Percentiles rank a stretch among this genome's conserved stretches.
phyloP scores from a whole-genome alignment of 2,113 vertebrate species.

The Capra hircus region DNA sequence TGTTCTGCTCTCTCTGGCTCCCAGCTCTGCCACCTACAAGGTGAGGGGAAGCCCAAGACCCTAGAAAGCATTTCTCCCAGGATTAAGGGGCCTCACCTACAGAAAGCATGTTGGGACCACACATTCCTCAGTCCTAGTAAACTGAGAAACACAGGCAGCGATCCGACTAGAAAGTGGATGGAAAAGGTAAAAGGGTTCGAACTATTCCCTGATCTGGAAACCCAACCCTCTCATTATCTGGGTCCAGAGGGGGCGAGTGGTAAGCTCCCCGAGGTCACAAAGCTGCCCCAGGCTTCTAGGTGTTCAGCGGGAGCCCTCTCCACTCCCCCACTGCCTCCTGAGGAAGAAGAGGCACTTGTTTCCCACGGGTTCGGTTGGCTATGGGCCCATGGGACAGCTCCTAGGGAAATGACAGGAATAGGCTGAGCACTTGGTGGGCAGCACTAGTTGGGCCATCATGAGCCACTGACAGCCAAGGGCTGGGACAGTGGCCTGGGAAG shows the following conservation, averaged over 20 bases:
- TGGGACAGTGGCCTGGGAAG: background rate
- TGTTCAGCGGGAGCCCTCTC: background rate
- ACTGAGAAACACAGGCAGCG: background rate
- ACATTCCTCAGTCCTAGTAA: background rate
- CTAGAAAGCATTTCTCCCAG: background rate
- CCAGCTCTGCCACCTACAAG: background rate
- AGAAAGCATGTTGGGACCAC: background rate
- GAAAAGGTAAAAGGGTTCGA: background rate
- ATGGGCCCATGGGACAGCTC: background rate
- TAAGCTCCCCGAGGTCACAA: background rate
- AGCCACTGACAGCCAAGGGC: background rate
- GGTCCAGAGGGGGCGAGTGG: background rate
- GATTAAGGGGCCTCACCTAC: background rate
- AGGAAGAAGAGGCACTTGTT: background rate
- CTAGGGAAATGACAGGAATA: background rate
- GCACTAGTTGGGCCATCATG: background rate
- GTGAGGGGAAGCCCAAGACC: background rate
- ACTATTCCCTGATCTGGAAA: background rate
- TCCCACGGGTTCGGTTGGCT: background rate
- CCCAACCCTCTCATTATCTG: background rate
- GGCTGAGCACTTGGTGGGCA: background rate
- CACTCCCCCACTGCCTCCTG: background rate
- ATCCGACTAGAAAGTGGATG: background rate
- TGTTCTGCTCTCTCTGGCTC: conserved; percentile 45
- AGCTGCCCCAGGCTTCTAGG: background rate